Base-by-base conservation (phyloP, 2,888 invertebrate genomes). In the Germaria angustata region DNA sequence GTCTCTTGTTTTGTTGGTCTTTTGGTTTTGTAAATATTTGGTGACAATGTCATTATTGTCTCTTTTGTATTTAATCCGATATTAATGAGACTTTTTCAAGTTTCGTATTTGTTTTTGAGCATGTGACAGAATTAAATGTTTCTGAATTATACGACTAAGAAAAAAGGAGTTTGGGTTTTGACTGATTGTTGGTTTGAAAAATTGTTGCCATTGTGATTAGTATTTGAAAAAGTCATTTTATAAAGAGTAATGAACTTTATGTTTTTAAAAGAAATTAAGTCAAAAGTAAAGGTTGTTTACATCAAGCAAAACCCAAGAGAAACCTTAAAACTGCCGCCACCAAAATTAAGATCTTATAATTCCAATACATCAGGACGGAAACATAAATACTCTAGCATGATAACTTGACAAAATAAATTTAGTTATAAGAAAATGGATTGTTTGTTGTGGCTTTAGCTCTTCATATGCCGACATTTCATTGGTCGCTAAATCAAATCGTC, bases 31-130 rank as follows among this genome's bases (percentile, higher is more conserved):
- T 75, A 82, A 79, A 82, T 79, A 82, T 75, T 82, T 79, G 75
- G 75, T 82, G 79, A 79, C 82, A 82, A 76, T 82, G 79, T 82
- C 79, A 75, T 82, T 82, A 82, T 82, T 79, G 75, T 82, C 78
- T 82, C 78, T 59, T 75, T 46, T 75, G 32, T 71, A 81, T 84
- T 86, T 86, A 86, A 86, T 86, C 85, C 86, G 76, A 85, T 84
- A 86, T 86, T 86, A 86, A 86, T 85, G 86, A 86, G 84, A 85
- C 80, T 81, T 84, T 81, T 79, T 36, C n/a, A 82, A 82, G 69
- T 82, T 82, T 61, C 34, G 22, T 57, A 49, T 81, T 65, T 77
- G 68, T 69, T 41, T 63, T 28, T 39, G 8, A 68, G 41, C 55
- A 24, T 55, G 55, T 68, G 39, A 32, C 24, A 28, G 53, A 24